A percentile compares a stretch with the other conserved stretches of the same genome.
Conservation (phyloP, 2,797 vertebrate species). For the Pseudochaenichthys georgianus region DNA sequence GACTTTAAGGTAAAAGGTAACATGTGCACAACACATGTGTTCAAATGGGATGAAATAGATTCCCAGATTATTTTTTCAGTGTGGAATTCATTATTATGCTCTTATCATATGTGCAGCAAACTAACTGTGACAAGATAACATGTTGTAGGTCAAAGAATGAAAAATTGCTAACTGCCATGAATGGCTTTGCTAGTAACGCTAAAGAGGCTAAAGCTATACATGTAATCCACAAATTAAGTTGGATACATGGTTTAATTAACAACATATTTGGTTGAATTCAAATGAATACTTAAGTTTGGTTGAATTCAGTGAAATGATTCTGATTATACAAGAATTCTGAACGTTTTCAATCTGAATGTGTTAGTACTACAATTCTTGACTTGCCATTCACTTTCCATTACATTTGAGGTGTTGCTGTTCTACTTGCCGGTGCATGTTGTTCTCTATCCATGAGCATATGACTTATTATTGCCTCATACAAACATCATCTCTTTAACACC, state of each 20-base stretch:
- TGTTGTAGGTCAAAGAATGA: not conserved
- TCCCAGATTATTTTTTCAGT: conserved; percentile 26
- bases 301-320: conserved; percentile 43
- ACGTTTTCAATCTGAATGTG: conserved; percentile 17
- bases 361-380: conserved; percentile 42
- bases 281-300: conserved; percentile 35
- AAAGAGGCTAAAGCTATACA: conserved; percentile 5
- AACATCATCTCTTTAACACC: conserved; percentile 50
- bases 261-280: not conserved
- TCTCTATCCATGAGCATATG: conserved; percentile 22
- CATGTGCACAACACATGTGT: conserved; percentile 14
- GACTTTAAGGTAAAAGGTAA: conserved; percentile 5
- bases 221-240: conserved; percentile 7
- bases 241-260: conserved; percentile 3
- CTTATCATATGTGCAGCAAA: conserved; percentile 27
- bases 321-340: conserved; percentile 47
- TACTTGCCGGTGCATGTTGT: conserved; percentile 50
- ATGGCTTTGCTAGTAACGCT: conserved; percentile 27
- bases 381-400: conserved; percentile 18
- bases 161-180: conserved; percentile 20
- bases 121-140: conserved; percentile 28
- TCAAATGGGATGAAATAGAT: not conserved
- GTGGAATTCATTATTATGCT: conserved; percentile 12
- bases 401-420: not conserved
- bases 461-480: conserved; percentile 46